These are phyloP conservation scores for Papilio helenus DNA, from an alignment of 1,140 invertebrate genomes.

Conservation along the genomic window DNA sequence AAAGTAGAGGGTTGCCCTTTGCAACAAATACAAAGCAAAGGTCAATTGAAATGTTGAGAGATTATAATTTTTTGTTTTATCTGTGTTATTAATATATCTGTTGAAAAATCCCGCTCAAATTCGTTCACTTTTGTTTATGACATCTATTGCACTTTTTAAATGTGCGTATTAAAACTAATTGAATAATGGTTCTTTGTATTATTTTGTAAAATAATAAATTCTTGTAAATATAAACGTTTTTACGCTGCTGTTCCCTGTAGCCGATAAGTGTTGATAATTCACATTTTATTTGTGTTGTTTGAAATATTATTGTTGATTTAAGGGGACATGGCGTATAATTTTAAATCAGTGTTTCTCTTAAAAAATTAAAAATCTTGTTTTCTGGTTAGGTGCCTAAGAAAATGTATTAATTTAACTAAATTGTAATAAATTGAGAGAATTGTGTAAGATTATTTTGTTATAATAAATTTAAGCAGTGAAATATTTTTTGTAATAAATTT, in stretches of 20 bases:
- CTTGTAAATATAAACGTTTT: conserved; percentile 64
- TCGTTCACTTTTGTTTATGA: background rate
- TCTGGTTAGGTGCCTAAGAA: conserved; percentile 56
- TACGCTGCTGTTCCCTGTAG: conserved; percentile 58
- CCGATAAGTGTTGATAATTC: conserved; percentile 72
- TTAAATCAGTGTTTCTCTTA: background rate
- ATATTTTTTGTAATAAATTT: conserved; percentile 60
- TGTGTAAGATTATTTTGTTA: conserved; percentile 58
- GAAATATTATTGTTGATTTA: conserved; percentile 46
- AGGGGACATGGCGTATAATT: conserved; percentile 41
- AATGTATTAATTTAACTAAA: conserved; percentile 50
- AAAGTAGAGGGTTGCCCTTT: background rate
- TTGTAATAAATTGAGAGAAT: conserved; percentile 56
- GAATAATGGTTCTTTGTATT: conserved; percentile 45
- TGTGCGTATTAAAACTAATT: conserved; percentile 30
- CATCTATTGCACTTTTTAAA: background rate
- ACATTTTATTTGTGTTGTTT: conserved; percentile 77
- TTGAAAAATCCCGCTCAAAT: background rate
- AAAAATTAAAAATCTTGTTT: background rate
- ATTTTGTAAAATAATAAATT: conserved; percentile 41
- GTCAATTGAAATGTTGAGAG: background rate
- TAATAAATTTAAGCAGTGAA: conserved; percentile 53
- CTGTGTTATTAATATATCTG: background rate
- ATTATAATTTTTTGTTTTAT: background rate
- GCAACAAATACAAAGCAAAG: background rate